Base-by-base conservation (phyloP, 1,140 invertebrate species). In the Conus ventricosus region DNA sequence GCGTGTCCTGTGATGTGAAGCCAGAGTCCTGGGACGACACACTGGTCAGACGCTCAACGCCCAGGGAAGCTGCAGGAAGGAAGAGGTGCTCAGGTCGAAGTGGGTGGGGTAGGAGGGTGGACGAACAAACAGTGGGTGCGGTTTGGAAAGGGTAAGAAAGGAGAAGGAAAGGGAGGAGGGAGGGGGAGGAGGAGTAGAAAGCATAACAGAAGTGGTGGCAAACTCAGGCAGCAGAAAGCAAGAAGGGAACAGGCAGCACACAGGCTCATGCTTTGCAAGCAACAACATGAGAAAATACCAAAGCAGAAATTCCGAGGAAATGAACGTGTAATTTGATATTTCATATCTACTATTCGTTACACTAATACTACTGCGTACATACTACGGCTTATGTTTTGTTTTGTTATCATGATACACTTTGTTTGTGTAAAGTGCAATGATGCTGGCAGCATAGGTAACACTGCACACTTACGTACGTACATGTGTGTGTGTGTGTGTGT, bases 1-100 rank as follows among this genome's bases (percentile, higher is more conserved):
- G 96, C 60, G 97, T 97, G 95, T 98, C 97, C 96, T 98, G 98
- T 85, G 98, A 98, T 87, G 97, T 98, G 95, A 99, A 98, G 90
- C 98, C 98, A 90, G 98, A 98, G 95, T 99, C 98, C 94, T 97
- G 97, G 93, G 98, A 98, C 93, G 97, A 97, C 88, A 98, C 97
- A 94, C 97, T 98, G 92, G 97, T 96, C 93, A 98, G 96, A 90
- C 97, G 97, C 89, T 95, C 91, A 78, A 94, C 93, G 75, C 94
- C 94, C 92, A 90, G n/a, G 94, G 92, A 51, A 90, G 92, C 91
- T 94, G 94, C 91, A 13, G 71, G 83, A 76, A 27, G 75, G 75
- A 67, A 55, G 25, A 17, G n/a, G 39, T 13, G 17, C 54, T 25
- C 57, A 54, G 81, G 55, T 75, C 7, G n/a, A 75, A 71, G 75